Conservation (phyloP, 2,797 vertebrate genomes). For the Nyctibius grandis region DNA sequence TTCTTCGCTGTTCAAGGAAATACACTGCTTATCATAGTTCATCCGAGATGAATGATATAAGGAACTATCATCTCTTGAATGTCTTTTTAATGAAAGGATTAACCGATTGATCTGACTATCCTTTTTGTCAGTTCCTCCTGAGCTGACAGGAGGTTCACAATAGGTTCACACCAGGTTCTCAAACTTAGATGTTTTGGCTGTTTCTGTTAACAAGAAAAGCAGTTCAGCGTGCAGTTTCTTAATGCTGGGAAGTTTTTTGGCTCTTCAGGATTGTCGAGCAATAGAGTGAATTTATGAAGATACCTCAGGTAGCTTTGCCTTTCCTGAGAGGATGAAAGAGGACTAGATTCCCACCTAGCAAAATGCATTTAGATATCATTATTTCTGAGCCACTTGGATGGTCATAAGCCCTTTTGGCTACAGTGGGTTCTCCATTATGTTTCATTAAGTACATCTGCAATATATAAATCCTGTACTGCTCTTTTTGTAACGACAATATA, state of each 20-base stretch:
- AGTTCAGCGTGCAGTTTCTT: not conserved
- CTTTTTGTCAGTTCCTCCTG: conserved; percentile 8
- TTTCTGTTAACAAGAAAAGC: not conserved
- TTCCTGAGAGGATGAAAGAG: not conserved
- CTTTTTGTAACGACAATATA: not conserved
- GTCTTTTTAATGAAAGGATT: conserved; percentile 10
- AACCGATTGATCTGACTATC: not conserved
- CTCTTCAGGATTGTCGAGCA: not conserved
- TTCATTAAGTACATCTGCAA: not conserved
- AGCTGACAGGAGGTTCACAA: not conserved
- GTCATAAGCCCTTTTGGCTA: not conserved
- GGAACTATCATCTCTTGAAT: not conserved
- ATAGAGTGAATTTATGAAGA: not conserved
- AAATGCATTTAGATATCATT: not conserved
- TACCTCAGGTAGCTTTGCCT: not conserved
- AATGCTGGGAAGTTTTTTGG: not conserved
- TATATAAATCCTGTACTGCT: not conserved
- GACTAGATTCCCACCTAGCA: not conserved
- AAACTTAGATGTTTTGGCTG: not conserved
- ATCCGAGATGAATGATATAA: not conserved
- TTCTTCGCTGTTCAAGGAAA: not conserved
- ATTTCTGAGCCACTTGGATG: not conserved
- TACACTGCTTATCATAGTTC: not conserved
- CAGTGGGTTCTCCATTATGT: not conserved
- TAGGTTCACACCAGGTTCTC: not conserved